These are phyloP conservation scores for Rhynchophorus ferrugineus DNA, from an alignment of 1,140 invertebrate genomes.

Conservation along the genomic window DNA sequence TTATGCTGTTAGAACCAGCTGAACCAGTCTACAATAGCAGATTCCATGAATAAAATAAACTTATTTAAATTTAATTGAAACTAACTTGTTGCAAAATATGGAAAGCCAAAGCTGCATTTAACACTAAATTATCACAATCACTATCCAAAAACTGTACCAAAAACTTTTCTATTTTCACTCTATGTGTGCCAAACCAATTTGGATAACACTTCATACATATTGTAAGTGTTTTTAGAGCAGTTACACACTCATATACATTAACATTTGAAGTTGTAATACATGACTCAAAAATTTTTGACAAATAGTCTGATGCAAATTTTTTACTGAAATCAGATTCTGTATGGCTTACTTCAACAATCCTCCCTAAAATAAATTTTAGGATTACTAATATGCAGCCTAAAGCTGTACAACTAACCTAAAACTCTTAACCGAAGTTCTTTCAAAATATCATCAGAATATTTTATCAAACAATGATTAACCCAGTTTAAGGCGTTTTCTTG, in stretches of 20 bases:
- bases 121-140: slow-evolving; percentile 4
- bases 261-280: slow-evolving; percentile 14
- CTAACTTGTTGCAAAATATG: slow-evolving; percentile 22
- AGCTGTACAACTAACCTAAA: slow-evolving; percentile 13
- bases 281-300: slow-evolving; percentile 18
- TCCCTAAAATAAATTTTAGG: slow-evolving; percentile 16
- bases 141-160: slow-evolving; percentile 14
- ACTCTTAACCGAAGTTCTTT: slow-evolving; percentile 15
- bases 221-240: slow-evolving; percentile 11
- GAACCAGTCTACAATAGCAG: slow-evolving; percentile 22
- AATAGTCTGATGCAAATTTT: slow-evolving; percentile 18
- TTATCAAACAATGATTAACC: slow-evolving; percentile 18
- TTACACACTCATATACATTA: slow-evolving; percentile 8
- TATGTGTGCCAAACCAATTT: slow-evolving; percentile 20
- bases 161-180: slow-evolving; percentile 16
- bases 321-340: slow-evolving; percentile 18
- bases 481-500: slow-evolving; percentile 16
- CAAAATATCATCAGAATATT: slow-evolving; percentile 21
- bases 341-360: slow-evolving; percentile 13
- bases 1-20: slow-evolving; percentile 22
- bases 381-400: too few species aligned
- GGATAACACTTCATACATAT: slow-evolving; percentile 16
- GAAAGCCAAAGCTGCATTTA: slow-evolving; percentile 16
- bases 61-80: not conserved
- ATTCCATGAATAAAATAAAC: too few species aligned